Conservation (phyloP, 1,140 invertebrate species). For the Hesperophylax magnus region DNA sequence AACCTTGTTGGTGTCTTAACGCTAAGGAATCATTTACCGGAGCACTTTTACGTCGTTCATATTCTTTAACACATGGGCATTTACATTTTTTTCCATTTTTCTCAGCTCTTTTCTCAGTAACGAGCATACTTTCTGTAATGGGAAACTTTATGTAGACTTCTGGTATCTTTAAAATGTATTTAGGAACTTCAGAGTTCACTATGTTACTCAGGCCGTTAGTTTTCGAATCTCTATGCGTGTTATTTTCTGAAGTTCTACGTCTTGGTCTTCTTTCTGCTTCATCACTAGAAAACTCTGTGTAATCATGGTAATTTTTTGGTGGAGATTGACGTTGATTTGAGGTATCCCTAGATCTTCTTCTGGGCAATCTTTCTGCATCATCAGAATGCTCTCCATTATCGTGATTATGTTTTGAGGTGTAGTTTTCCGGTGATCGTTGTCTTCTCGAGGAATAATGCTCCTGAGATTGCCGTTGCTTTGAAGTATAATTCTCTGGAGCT, state of each 20-base stretch:
- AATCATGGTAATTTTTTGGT: no score
- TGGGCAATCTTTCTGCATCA: no score
- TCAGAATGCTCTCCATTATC: background rate
- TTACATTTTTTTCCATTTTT: conserved; percentile 6
- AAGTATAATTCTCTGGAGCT: no score
- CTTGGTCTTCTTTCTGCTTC: no score
- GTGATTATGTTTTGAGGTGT: background rate
- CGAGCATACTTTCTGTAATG: conserved; percentile 17
- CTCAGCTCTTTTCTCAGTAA: background rate
- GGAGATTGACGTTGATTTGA: no score
- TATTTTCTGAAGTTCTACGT: no score
- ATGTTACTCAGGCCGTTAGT: no score
- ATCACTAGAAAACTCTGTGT: no score
- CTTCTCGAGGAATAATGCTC: background rate
- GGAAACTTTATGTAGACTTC: conserved; percentile 28
- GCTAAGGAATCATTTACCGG: background rate
- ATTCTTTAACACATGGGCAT: background rate
- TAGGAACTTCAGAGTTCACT: background rate
- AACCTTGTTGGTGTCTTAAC: conserved; percentile 20
- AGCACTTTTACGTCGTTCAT: background rate
- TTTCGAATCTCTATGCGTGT: no score
- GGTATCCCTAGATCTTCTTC: no score
- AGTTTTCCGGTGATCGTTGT: background rate
- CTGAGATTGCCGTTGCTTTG: background rate
- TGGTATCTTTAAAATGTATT: conserved; percentile 26